phyloP scores from a whole-genome alignment of 2,113 vertebrate species.

The Chroicocephalus ridibundus region DNA sequence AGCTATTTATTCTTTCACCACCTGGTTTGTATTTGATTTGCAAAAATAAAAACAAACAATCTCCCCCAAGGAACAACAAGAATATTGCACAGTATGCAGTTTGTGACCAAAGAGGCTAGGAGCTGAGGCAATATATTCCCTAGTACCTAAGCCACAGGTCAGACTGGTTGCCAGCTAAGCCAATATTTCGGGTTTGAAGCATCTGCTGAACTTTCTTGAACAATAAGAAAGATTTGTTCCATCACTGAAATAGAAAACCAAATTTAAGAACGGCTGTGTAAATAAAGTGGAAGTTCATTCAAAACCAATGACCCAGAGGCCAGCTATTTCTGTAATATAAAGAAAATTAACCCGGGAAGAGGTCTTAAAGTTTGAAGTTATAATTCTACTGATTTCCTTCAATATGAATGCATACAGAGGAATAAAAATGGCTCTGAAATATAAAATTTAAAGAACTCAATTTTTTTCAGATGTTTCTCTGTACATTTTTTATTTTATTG shows the following conservation, averaged over 20 bases:
- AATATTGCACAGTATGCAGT: constrained; percentile 17
- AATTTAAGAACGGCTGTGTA: constrained; percentile 46
- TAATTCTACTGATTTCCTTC: not conserved
- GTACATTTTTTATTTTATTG: not conserved
- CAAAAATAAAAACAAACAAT: constrained; percentile 48
- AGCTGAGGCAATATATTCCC: not conserved
- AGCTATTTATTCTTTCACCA: constrained; percentile 28
- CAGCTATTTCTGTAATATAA: constrained; percentile 26
- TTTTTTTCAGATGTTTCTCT: not conserved
- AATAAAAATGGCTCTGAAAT: not conserved
- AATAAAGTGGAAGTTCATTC: constrained; percentile 43
- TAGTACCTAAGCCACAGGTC: constrained; percentile 35
- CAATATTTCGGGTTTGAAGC: constrained; percentile 37
- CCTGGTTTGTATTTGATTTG: constrained; percentile 52
- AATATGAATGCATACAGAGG: not conserved
- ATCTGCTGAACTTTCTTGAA: constrained; percentile 17
- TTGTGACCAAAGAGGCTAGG: not conserved
- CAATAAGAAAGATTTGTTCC: constrained; percentile 43
- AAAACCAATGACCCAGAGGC: constrained; percentile 1
- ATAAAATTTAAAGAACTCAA: not conserved
- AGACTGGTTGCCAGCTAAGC: not conserved
- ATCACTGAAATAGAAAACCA: constrained; percentile 37
- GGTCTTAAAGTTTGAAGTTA: not conserved
- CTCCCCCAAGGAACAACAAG: constrained; percentile 9
- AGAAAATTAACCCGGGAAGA: not conserved